phyloP scores from a whole-genome alignment of 2,888 invertebrate genomes.

The Dusona sp. region DNA sequence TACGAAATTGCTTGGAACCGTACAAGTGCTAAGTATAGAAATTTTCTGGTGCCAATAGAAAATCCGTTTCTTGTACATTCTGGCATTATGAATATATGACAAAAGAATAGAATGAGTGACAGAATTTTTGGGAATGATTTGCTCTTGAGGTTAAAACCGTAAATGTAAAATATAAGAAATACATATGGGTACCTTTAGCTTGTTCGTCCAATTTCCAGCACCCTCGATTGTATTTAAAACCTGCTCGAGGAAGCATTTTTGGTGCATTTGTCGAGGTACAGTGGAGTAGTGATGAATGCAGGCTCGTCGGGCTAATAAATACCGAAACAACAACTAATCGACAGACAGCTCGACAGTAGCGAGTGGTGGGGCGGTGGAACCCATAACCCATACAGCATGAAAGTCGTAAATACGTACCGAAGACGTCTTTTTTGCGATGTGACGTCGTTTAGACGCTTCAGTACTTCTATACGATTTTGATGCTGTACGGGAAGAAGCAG shows the following conservation, averaged over 20 bases:
- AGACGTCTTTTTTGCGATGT: too few relatives aligned
- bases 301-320: not conserved
- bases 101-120: conserved; percentile 13
- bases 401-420: too few relatives aligned
- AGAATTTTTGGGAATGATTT: not conserved
- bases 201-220: conserved; percentile 83
- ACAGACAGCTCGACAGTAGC: not conserved
- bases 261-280: conserved; percentile 4
- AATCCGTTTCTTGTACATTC: conserved; percentile 54
- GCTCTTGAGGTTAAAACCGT: conserved; percentile 9
- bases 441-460: too few relatives aligned
- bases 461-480: too few relatives aligned
- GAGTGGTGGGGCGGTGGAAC: too few relatives aligned
- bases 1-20: conserved; percentile 28
- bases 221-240: conserved; percentile 78
- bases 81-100: conserved; percentile 46
- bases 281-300: not conserved
- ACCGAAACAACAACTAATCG: conserved; percentile 5
- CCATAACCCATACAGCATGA: too few relatives aligned
- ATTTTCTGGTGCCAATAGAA: conserved; percentile 36
- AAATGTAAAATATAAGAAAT: not conserved
- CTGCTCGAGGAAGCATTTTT: conserved; percentile 58
- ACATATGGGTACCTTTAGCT: conserved; percentile 77
- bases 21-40: conserved; percentile 59
- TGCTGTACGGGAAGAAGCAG: too few relatives aligned